Base-by-base conservation (phyloP, 2,888 invertebrate genomes). In the Empis stercorea region DNA sequence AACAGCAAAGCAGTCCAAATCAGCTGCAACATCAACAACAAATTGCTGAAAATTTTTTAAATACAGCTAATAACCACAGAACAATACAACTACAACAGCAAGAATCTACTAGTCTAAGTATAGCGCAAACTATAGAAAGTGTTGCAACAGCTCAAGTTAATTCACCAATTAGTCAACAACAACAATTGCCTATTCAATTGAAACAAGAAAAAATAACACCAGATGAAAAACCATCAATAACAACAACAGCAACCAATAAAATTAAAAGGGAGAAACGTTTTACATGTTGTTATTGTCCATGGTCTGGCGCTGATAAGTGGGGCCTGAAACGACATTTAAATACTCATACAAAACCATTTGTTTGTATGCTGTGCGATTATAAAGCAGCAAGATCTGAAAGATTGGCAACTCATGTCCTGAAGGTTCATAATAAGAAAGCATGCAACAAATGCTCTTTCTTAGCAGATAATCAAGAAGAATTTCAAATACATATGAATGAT, bases 231-330 rank as follows among this genome's bases (percentile, higher is more conserved):
- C 20, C 44, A 2, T 37, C 59, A 61, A 66, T 47, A 27, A 27
- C 23, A 4, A 27, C 9, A 27, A 27, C 9, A 27, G 11, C 17
- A 17, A 16, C 38, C 2, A 45, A 62, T 14, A 68, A 68, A 47
- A 61, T 67, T 3, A 80, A 73, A 68, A 76, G 79, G 44, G 81
- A 81, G 63, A 79, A 82, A 57, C 78, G 85, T 56, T 87, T 84
- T 70, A 81, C 84, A 55, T 92, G 92, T 71, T 85, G 87, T 65
- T 91, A 88, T 66, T 93, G 92, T 69, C 78, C 89, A 17, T 92
- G 91, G 91, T 85, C 87, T 36, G 92, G 92, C 17, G 88, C 87
- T 48, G 92, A 92, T 71, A 91, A 91, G 66, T 93, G 92, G 92
- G 91, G 91, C 61, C 74, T 92, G 50, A 91, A 92, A 68, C 78